Conservation (phyloP, 2,113 vertebrate species). For the Semnornis frantzii region DNA sequence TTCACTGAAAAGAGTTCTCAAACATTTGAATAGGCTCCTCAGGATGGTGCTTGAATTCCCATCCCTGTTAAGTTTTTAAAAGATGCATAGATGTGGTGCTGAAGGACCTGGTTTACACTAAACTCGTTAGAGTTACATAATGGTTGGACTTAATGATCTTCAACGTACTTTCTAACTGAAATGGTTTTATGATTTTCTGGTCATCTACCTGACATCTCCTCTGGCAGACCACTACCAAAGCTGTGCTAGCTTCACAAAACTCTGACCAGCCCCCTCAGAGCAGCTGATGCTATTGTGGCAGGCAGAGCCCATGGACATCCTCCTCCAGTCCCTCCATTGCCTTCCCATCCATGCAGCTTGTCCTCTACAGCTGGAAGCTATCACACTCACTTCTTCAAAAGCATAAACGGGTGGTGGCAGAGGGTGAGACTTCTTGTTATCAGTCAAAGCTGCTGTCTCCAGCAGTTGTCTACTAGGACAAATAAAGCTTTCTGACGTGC, state of each 20-base stretch:
- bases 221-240: too few species aligned
- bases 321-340: rapidly evolving
- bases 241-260: neutral
- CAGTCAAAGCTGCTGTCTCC: neutral
- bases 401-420: neutral
- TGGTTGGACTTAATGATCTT: too few species aligned
- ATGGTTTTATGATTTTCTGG: too few species aligned
- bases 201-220: neutral
- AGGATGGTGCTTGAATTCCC: too few species aligned
- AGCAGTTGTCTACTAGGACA: neutral
- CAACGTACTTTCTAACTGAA: too few species aligned
- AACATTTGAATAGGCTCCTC: too few species aligned
- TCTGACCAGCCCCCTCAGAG: too few species aligned
- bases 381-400: neutral
- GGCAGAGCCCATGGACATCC: rapidly evolving
- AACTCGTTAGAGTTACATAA: too few species aligned
- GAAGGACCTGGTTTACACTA: too few species aligned
- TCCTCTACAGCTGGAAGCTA: neutral
- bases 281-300: rapidly evolving
- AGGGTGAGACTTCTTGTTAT: neutral
- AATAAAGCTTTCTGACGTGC: neutral
- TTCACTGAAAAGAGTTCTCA: too few species aligned
- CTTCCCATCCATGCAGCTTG: neutral
- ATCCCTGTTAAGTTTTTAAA: too few species aligned
- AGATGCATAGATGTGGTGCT: too few species aligned